Conservation (phyloP, 2,113 vertebrate species). For the Oncorhynchus mykiss region DNA sequence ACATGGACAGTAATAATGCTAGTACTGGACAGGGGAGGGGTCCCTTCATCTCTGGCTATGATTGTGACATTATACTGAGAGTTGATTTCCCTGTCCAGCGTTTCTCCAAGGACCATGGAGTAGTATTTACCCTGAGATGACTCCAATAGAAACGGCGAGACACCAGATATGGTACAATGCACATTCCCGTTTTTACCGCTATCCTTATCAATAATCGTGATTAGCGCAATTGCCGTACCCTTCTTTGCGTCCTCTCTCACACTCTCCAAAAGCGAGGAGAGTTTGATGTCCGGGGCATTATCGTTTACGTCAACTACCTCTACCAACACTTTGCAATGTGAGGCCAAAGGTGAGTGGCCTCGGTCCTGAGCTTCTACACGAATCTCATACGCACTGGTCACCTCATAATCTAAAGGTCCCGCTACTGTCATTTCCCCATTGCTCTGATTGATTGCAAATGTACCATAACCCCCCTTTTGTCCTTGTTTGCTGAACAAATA, state of each 20-base stretch:
- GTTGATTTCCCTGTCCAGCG: slow-evolving; percentile 34
- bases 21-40: slow-evolving; percentile 29
- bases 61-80: slow-evolving; percentile 36
- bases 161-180: slow-evolving; percentile 20
- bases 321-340: slow-evolving; percentile 33
- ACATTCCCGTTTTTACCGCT: slow-evolving; percentile 43
- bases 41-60: slow-evolving; percentile 40
- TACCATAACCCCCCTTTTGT: slow-evolving; percentile 17
- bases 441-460: slow-evolving; percentile 24
- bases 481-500: slow-evolving; percentile 31
- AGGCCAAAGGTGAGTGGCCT: slow-evolving; percentile 24
- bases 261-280: slow-evolving; percentile 27
- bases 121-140: slow-evolving; percentile 36
- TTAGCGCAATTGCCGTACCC: slow-evolving; percentile 34
- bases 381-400: slow-evolving; percentile 29
- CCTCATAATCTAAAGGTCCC: slow-evolving; percentile 36
- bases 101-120: slow-evolving; percentile 25
- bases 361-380: slow-evolving; percentile 32
- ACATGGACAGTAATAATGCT: slow-evolving; percentile 33
- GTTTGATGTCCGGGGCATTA: slow-evolving; percentile 41
- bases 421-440: slow-evolving; percentile 28
- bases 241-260: slow-evolving; percentile 35
- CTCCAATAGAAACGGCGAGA: slow-evolving; percentile 23
- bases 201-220: slow-evolving; percentile 43
- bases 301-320: slow-evolving; percentile 38